Percentiles rank a stretch among this genome's conserved stretches.
phyloP scores from a whole-genome alignment of 2,797 vertebrate genomes.

The Eleutherodactylus coqui region DNA sequence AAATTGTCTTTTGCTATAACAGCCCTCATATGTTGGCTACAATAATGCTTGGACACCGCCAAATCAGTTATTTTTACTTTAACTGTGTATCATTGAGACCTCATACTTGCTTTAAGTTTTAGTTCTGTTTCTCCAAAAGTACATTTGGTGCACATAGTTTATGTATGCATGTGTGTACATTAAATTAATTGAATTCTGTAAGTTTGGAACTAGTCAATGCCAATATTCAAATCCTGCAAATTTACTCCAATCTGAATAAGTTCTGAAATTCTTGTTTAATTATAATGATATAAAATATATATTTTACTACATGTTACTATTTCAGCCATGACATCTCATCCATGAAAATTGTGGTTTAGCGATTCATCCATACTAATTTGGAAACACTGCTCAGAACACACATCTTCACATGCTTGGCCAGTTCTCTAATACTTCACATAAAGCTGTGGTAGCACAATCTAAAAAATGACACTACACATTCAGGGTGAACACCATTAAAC shows the following conservation, averaged over 20 bases:
- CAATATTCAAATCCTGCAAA: not conserved
- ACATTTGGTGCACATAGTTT: too few species aligned
- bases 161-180: too few species aligned
- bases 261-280: not conserved
- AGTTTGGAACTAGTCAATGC: not conserved
- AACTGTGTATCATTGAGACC: too few species aligned
- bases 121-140: too few species aligned
- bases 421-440: slow-evolving; percentile 30
- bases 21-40: too few species aligned
- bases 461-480: slow-evolving; percentile 44
- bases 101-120: too few species aligned
- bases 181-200: not conserved
- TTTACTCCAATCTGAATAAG: not conserved
- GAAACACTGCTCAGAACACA: slow-evolving; percentile 32
- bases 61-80: too few species aligned
- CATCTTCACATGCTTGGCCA: slow-evolving; percentile 45
- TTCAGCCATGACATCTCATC: not conserved
- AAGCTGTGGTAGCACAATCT: slow-evolving; percentile 16
- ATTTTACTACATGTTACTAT: slow-evolving; percentile 6
- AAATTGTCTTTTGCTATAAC: too few species aligned
- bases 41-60: too few species aligned
- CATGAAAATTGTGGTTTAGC: slow-evolving; percentile 22
- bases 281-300: not conserved
- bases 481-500: slow-evolving; percentile 35
- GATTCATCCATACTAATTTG: slow-evolving; percentile 46